These are phyloP conservation scores for Momotus momota DNA, from an alignment of 2,797 vertebrate species.

Conservation along the genomic window DNA sequence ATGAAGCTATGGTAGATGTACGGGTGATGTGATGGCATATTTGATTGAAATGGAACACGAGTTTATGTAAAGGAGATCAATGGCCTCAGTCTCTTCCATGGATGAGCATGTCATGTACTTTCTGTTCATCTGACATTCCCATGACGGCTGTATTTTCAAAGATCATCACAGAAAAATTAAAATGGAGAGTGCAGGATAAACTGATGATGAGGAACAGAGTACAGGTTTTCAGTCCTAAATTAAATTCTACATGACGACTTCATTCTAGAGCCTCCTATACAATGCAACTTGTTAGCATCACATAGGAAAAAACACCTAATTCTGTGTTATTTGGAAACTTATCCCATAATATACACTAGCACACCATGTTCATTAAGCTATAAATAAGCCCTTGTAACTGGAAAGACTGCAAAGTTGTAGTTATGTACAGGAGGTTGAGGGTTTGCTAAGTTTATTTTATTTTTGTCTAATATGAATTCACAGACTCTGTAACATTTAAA, in stretches of 20 bases:
- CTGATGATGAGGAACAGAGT: background rate
- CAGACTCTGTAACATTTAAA: background rate
- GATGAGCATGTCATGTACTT: background rate
- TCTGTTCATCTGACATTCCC: background rate
- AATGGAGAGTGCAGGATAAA: background rate
- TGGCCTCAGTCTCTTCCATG: background rate
- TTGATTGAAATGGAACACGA: slow-evolving; percentile 7
- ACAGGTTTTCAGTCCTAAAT: background rate
- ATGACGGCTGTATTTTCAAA: background rate
- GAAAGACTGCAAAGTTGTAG: background rate
- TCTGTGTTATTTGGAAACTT: background rate
- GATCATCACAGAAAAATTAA: background rate
- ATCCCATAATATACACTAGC: background rate
- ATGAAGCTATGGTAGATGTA: background rate
- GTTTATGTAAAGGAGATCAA: background rate
- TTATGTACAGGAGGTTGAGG: background rate
- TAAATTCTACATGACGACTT: background rate
- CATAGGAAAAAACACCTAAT: background rate
- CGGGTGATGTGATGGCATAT: background rate
- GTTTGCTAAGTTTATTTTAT: background rate
- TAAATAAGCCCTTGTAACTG: background rate
- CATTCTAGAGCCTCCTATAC: background rate
- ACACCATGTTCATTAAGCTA: background rate
- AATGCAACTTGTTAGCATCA: background rate
- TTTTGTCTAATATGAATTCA: background rate